Conservation (phyloP, 2,888 invertebrate genomes). For the Dioctria rufipes region DNA sequence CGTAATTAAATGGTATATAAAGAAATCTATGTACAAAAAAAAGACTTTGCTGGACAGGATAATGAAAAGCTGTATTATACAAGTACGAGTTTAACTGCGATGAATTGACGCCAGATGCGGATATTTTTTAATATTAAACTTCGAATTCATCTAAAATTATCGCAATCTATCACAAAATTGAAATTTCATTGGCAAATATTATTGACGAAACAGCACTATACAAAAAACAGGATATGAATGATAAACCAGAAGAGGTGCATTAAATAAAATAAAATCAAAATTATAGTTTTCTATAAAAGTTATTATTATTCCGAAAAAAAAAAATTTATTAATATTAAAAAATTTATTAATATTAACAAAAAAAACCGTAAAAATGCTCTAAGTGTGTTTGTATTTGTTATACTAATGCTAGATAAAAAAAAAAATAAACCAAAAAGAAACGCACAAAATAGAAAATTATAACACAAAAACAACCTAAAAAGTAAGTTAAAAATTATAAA, state of each 20-base stretch:
- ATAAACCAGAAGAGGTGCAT: constrained; percentile 27
- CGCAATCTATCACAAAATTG: constrained; percentile 2
- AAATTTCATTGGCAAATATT: neutral
- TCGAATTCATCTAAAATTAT: too few relatives aligned
- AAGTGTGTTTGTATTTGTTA: constrained; percentile 18
- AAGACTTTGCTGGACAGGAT: too few relatives aligned
- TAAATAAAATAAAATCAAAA: constrained; percentile 46
- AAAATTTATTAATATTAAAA: constrained; percentile 29
- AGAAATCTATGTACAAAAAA: too few relatives aligned
- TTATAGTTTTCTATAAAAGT: constrained; percentile 34
- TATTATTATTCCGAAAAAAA: constrained; percentile 36
- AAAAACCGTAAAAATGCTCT: constrained; percentile 25
- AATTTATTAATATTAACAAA: too few relatives aligned
- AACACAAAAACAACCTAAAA: constrained; percentile 28
- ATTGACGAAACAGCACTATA: neutral
- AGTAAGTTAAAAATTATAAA: neutral
- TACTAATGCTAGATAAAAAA: constrained; percentile 11
- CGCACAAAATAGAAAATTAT: constrained; percentile 15
- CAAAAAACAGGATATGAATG: neutral
- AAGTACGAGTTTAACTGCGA: too few relatives aligned
- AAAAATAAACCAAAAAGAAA: neutral
- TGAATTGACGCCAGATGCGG: too few relatives aligned
- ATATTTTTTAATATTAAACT: too few relatives aligned
- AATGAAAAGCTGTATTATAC: too few relatives aligned
- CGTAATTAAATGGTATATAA: too few relatives aligned